Conservation (phyloP, 2,888 invertebrate species). For the Macrophya alboannulata region DNA sequence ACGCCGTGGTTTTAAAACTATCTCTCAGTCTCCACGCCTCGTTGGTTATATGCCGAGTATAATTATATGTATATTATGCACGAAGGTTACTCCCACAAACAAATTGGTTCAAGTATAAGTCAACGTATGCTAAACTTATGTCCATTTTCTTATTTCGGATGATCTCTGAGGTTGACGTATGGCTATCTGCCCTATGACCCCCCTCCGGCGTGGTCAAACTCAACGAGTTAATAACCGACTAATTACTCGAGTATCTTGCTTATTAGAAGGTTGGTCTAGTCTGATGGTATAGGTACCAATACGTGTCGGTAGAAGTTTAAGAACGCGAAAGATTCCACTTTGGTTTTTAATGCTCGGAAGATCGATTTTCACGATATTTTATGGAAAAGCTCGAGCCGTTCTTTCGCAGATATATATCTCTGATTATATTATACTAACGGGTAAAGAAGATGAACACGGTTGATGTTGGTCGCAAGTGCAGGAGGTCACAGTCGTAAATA, state of each 20-base stretch:
- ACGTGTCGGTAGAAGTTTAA: not conserved
- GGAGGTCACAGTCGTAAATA: constrained; percentile 54
- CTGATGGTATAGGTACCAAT: not conserved
- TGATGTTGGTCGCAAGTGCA: constrained; percentile 51
- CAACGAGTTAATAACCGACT: constrained; percentile 53
- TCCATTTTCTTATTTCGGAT: constrained; percentile 29
- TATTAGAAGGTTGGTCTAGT: constrained; percentile 28
- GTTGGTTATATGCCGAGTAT: constrained; percentile 36
- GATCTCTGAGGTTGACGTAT: constrained; percentile 46
- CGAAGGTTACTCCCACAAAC: constrained; percentile 47
- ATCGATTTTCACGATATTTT: not conserved
- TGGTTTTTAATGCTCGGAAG: not conserved
- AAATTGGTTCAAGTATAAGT: constrained; percentile 55
- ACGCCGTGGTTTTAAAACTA: constrained; percentile 19
- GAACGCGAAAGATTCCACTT: not conserved
- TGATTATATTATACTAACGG: not conserved
- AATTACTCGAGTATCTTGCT: constrained; percentile 42
- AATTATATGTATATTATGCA: constrained; percentile 55
- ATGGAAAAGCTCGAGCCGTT: not conserved
- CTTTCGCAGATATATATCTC: constrained; percentile 3
- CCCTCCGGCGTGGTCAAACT: constrained; percentile 45
- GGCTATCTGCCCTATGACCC: constrained; percentile 37
- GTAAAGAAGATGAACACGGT: constrained; percentile 43
- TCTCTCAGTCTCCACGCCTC: constrained; percentile 49
- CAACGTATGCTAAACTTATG: constrained; percentile 54